Evolutionary conservation across 2,113 vertebrate species (phyloP).

Genomic region (Pelodiscus sinensis): DNA sequence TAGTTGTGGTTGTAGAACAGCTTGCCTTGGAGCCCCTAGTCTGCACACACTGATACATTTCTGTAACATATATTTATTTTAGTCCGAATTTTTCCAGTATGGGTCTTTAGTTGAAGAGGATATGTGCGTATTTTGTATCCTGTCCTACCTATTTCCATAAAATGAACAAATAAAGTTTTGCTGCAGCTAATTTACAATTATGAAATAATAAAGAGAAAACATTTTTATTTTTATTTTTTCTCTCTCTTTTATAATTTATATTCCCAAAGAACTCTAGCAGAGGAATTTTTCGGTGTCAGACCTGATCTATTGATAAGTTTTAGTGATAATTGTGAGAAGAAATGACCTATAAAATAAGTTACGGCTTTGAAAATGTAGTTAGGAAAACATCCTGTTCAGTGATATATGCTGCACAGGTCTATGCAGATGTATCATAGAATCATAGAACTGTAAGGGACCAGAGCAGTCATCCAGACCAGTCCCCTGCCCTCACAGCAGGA

Average conservation of each 20-base stretch:
- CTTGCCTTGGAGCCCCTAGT: background rate
- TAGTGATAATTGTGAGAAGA: background rate
- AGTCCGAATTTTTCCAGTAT: background rate
- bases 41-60: background rate
- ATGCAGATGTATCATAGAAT: background rate
- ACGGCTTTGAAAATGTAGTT: background rate
- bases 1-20: background rate
- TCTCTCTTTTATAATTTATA: background rate
- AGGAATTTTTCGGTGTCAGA: background rate
- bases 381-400: background rate
- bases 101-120: background rate
- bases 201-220: background rate
- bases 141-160: background rate
- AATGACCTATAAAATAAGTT: background rate
- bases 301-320: background rate
- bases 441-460: too few species aligned
- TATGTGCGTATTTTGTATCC: background rate
- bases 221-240: accelerated
- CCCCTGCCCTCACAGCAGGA: too few species aligned
- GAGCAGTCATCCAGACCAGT: too few species aligned
- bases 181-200: background rate
- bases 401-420: background rate
- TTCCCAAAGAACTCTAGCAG: background rate
- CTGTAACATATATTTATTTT: background rate
- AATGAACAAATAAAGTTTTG: background rate